These are phyloP conservation scores for Thunnus albacares DNA, from an alignment of 2,797 vertebrate genomes.

Conservation along the genomic window DNA sequence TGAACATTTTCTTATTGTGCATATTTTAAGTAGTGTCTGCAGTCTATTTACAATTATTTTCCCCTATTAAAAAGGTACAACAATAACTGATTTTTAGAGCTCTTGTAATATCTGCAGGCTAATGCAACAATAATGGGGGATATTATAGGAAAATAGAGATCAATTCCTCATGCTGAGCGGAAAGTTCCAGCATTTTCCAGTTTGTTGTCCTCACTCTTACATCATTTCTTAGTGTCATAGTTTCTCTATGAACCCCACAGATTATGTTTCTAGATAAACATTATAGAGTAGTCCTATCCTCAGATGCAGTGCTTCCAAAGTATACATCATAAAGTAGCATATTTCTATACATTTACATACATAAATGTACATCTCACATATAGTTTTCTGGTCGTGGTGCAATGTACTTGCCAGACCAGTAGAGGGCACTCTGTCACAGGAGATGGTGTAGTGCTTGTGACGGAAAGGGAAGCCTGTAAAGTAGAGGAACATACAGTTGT, in stretches of 20 bases:
- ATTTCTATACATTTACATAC: neutral
- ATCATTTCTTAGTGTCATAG: too few relatives aligned
- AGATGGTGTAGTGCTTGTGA: neutral
- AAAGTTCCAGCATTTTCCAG: too few relatives aligned
- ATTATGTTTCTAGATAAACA: too few relatives aligned
- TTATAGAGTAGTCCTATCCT: too few relatives aligned
- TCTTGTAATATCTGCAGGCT: too few relatives aligned
- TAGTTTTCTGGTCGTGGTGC: neutral
- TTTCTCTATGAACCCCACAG: too few relatives aligned
- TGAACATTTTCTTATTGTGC: neutral
- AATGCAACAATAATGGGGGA: too few relatives aligned
- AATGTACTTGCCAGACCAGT: constrained; percentile 13
- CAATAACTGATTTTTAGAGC: too few relatives aligned
- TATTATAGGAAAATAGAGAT: too few relatives aligned
- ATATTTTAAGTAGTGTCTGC: neutral
- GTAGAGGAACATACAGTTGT: neutral
- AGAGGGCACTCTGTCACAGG: constrained; percentile 56
- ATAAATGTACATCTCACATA: neutral
- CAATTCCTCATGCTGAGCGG: too few relatives aligned
- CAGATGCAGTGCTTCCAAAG: too few relatives aligned
- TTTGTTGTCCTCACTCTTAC: neutral
- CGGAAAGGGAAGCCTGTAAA: neutral
- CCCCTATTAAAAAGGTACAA: too few relatives aligned
- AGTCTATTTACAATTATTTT: neutral
- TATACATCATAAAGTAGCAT: neutral